Conservation (phyloP, 2,797 vertebrate species). For the Darevskia nairensis region DNA sequence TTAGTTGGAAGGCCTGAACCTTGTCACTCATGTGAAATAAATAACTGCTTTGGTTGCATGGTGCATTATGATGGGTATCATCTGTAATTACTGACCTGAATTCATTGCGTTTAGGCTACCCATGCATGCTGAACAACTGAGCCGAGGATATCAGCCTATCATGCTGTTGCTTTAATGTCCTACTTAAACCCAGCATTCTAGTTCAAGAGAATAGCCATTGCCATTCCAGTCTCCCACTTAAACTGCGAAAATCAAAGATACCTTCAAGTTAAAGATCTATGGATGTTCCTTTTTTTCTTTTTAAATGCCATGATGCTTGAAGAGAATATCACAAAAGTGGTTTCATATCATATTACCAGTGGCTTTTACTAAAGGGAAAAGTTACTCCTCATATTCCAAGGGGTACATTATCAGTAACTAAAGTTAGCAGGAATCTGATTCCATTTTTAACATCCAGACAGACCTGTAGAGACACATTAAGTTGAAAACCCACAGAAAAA, state of each 20-base stretch:
- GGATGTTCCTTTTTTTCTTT: conserved; percentile 52
- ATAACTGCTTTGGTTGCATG: conserved; percentile 68
- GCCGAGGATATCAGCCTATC: conserved; percentile 61
- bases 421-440: conserved; percentile 77
- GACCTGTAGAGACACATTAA: conserved; percentile 78
- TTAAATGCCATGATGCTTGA: conserved; percentile 60
- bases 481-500: conserved; percentile 70
- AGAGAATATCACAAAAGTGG: conserved; percentile 73
- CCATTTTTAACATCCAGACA: conserved; percentile 73
- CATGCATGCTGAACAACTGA: conserved; percentile 69
- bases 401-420: conserved; percentile 67
- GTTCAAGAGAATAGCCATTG: conserved; percentile 55
- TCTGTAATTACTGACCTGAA: conserved; percentile 76
- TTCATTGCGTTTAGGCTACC: conserved; percentile 78
- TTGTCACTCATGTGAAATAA: conserved; percentile 64
- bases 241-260: conserved; percentile 69
- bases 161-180: conserved; percentile 64
- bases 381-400: conserved; percentile 64
- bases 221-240: conserved; percentile 65
- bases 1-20: conserved; percentile 46
- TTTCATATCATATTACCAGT: conserved; percentile 69
- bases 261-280: conserved; percentile 60
- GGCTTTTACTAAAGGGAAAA: conserved; percentile 70
- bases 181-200: conserved; percentile 62
- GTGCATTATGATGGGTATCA: conserved; percentile 67